Evolutionary conservation across 2,888 invertebrate species (phyloP).

Genomic region (Tetrapedia diversipes): DNA sequence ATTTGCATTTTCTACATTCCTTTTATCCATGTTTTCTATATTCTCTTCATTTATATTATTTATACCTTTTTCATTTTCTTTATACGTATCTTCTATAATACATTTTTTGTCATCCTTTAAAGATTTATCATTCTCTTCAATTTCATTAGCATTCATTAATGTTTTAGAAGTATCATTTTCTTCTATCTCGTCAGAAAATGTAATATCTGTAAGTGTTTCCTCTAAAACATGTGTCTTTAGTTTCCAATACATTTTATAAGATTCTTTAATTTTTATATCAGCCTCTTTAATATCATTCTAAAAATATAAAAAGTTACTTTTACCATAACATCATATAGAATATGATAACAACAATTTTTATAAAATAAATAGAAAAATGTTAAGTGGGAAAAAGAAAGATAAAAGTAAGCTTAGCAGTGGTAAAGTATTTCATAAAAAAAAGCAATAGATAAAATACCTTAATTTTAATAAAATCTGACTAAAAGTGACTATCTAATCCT

Average conservation of each 20-base stretch:
- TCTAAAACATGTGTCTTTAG: slow-evolving; percentile 90
- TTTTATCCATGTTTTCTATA: slow-evolving; percentile 62
- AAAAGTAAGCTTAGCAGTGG: not conserved
- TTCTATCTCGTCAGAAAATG: slow-evolving; percentile 76
- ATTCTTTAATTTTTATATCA: slow-evolving; percentile 88
- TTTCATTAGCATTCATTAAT: slow-evolving; percentile 63
- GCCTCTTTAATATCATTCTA: slow-evolving; percentile 92
- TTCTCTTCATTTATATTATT: slow-evolving; percentile 2
- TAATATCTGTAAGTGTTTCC: slow-evolving; percentile 87
- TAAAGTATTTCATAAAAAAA: not conserved
- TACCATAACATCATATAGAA: not conserved
- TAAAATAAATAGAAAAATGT: not conserved
- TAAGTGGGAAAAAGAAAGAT: not conserved
- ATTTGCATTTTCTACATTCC: slow-evolving; percentile 28
- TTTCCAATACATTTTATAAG: slow-evolving; percentile 92
- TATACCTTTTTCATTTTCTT: slow-evolving; percentile 34
- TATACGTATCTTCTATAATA: not conserved
- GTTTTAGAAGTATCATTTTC: slow-evolving; percentile 64
- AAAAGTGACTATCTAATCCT: not conserved
- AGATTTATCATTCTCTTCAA: slow-evolving; percentile 40
- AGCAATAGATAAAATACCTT: not conserved
- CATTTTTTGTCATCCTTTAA: not conserved
- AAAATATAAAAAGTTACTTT: slow-evolving; percentile 49
- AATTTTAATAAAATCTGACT: not conserved
- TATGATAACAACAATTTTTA: not conserved